A percentile compares a stretch with the other conserved stretches of the same genome.
Conservation (phyloP, 23 tunicate species). For the Ascidia mentula region DNA sequence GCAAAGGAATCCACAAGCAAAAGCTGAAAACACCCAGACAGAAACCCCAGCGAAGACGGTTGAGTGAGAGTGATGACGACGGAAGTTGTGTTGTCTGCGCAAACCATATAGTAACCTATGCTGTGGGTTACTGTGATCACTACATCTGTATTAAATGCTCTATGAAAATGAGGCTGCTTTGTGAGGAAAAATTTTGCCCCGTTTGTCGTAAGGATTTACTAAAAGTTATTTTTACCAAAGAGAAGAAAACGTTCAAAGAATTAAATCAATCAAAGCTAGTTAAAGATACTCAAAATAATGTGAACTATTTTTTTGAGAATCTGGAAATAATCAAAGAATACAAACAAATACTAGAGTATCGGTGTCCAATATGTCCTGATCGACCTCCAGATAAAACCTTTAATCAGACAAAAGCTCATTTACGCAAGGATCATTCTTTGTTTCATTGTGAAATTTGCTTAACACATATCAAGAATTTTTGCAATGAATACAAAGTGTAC, state of each 20-base stretch:
- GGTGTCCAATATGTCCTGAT: slow-evolving; percentile 65
- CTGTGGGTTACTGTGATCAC: slow-evolving; percentile 87
- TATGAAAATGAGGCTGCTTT: slow-evolving; percentile 74
- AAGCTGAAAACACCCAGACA: slow-evolving; percentile 28
- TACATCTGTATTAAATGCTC: slow-evolving; percentile 76
- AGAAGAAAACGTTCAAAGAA: slow-evolving; percentile 16
- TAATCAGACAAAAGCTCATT: slow-evolving; percentile 44
- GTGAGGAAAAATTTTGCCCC: slow-evolving; percentile 73
- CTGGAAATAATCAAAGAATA: slow-evolving; percentile 14
- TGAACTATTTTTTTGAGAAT: slow-evolving; percentile 35
- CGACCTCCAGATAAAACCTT: slow-evolving; percentile 54
- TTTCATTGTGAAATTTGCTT: slow-evolving; percentile 85
- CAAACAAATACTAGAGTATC: slow-evolving; percentile 45
- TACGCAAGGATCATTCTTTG: slow-evolving; percentile 69
- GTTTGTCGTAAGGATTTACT: slow-evolving; percentile 70
- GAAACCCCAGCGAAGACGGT: slow-evolving; percentile 21
- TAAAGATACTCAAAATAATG: slow-evolving; percentile 27
- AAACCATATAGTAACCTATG: slow-evolving; percentile 61
- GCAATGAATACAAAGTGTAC: slow-evolving; percentile 80
- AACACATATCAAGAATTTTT: slow-evolving; percentile 60
- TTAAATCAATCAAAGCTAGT: slow-evolving; percentile 22
- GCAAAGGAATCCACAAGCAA: slow-evolving; percentile 8
- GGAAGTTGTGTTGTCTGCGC: slow-evolving; percentile 78
- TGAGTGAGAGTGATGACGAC: slow-evolving; percentile 64
- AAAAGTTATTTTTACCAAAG: slow-evolving; percentile 53